phyloP scores from a whole-genome alignment of 2,113 vertebrate genomes.

The Tautogolabrus adspersus region DNA sequence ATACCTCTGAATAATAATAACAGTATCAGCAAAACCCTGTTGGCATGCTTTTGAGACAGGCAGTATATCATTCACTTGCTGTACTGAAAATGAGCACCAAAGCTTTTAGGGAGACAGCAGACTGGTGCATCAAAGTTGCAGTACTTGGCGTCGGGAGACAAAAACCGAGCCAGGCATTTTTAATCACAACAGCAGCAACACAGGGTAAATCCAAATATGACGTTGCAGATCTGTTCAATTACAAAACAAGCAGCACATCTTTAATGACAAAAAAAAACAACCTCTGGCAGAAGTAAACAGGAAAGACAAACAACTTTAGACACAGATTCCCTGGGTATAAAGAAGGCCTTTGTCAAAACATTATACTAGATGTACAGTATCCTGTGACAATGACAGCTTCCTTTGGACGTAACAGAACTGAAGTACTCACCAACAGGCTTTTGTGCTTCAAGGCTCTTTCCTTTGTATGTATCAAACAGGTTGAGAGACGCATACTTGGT shows the following conservation, averaged over 20 bases:
- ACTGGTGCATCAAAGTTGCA: slow-evolving; percentile 42
- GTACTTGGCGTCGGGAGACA: slow-evolving; percentile 14
- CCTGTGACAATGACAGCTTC: neutral
- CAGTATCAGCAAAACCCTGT: slow-evolving; percentile 22
- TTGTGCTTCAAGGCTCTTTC: slow-evolving; percentile 97
- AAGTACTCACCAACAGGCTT: slow-evolving; percentile 92
- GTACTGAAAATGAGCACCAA: slow-evolving; percentile 29
- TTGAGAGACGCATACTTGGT: slow-evolving; percentile 98
- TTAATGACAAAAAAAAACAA: slow-evolving; percentile 23
- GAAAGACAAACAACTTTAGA: neutral
- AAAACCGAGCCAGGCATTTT: slow-evolving; percentile 7
- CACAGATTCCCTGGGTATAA: neutral
- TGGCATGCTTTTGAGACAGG: slow-evolving; percentile 3
- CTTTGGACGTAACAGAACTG: neutral
- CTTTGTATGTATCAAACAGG: slow-evolving; percentile 99
- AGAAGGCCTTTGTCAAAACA: neutral
- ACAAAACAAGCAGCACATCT: slow-evolving; percentile 6
- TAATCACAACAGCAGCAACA: slow-evolving; percentile 21
- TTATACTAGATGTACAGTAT: neutral
- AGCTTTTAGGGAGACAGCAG: slow-evolving; percentile 28
- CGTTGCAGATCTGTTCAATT: slow-evolving; percentile 11
- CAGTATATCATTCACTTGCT: slow-evolving; percentile 26
- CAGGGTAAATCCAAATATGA: slow-evolving; percentile 1
- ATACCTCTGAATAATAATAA: slow-evolving; percentile 28
- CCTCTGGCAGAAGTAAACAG: slow-evolving; percentile 22